Evolutionary conservation across 2,888 invertebrate genomes (phyloP), one percentile per base, ranked within the genome.

Genomic region (Chymomyza caudatula): DNA sequence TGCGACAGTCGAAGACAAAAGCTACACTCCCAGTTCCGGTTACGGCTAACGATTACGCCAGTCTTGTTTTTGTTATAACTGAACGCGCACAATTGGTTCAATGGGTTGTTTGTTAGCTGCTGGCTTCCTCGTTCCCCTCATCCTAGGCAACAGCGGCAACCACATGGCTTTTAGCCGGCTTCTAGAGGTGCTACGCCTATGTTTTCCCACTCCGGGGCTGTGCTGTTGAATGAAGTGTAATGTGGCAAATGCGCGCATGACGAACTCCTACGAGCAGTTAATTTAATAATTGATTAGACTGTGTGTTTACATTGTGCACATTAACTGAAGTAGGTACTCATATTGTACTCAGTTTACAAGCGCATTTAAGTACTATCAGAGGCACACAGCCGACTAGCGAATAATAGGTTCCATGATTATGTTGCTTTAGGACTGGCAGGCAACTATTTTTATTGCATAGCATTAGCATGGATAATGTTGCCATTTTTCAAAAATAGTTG

Each of bases 231-330:
- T 37, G 29, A 37, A 67, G 71, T 69, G 67, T 67, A 63, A 64
- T 57, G 29, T 25, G 47, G 29, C 20, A 53, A 54, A 19, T 65
- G 49, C 20, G 51, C 42, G 49, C 23, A 19, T 23, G 49, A 37
- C 29, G 29, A 37, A 37, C 29, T 44, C 22, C 71, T 64, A 71
- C 8, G 49, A 72, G 65, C 62, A 71, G 67, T 70, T 69, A 67
- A 66, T 78, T 78, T 74, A 76, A 74, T 72, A 70, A 76, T 74
- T 74, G 71, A 69, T 74, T 71, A 66, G 68, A 53, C 65, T 23
- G 42, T n/a, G 47, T 37, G 29, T 37, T 37, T 2, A 37, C 11
- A 11, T 37, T 37, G 29, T 37, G 29, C 29, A 37, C 29, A 37
- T 37, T 37, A 37, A 37, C 29, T 11, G 29, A 11, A 37, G 29